Evolutionary conservation across 2,113 vertebrate genomes (phyloP), one percentile per base, ranked within the genome.

Genomic region (Corythornis vintsioides): DNA sequence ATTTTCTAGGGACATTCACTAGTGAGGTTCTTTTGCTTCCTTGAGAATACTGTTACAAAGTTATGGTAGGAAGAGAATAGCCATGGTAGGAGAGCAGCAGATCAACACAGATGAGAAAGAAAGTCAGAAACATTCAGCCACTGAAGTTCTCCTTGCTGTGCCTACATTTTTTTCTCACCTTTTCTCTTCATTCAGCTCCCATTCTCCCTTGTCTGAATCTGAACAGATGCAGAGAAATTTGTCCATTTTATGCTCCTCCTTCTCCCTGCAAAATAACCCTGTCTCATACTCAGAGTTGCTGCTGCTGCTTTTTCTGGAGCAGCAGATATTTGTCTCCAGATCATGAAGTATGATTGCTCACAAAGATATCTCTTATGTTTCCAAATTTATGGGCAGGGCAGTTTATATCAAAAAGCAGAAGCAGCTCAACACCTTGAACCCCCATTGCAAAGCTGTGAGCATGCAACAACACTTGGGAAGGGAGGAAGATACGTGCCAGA

Each of bases 241-340:
- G 42, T 75, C 75, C 56, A 6, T 47, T 61, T 69, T 73, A 78
- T 67, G 40, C 25, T 82, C 80, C 74, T 86, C 81, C 59, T 45
- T 85, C 53, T 89, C 91, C 76, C 83, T 71, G 53, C 38, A 86
- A 82, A 91, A 60, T 35, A 40, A 81, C 93, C 66, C 8, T 55
- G 57, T 55, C 90, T 57, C 73, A 87, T 91, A 81, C 86, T 89
- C 90, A 90, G 92, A 97, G 83, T 71, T 90, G 91, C 73, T 90
- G 92, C 86, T 75, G 90, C 82, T 92, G 92, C 71, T 87, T 96
- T 96, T 94, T 87, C 86, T 94, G 91, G 84, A 90, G 91, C 90
- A 92, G 75, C 81, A 85, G 78, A 35, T 91, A 74, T 85, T 79
- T 93, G 81, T 59, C 61, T 94, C 88, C 83, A 64, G 45, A 70